Percentiles rank a stretch among this genome's conserved stretches.
Conservation (phyloP, 1,140 invertebrate genomes). For the Heterodera carotae region DNA sequence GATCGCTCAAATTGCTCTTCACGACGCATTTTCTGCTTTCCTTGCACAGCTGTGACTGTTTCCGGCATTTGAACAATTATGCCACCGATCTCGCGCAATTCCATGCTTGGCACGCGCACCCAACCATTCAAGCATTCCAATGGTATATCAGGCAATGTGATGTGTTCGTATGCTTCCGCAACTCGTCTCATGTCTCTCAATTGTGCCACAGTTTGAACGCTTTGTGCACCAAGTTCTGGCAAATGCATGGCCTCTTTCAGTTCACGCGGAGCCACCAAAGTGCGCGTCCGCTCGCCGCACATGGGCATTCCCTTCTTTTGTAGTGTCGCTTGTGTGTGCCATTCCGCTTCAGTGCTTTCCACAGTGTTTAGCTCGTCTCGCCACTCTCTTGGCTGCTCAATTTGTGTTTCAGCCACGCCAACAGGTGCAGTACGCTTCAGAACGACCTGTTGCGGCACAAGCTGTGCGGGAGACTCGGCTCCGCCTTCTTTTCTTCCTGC, state of each 20-base stretch:
- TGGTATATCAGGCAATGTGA: neutral
- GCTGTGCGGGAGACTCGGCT: too few species aligned
- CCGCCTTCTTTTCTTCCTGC: neutral
- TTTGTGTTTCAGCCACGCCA: neutral
- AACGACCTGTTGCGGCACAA: neutral
- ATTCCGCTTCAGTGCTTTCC: neutral
- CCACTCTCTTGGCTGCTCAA: neutral
- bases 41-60: neutral
- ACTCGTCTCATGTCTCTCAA: neutral
- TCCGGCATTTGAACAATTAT: conserved; percentile 17
- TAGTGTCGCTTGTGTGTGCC: neutral
- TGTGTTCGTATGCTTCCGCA: neutral
- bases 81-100: neutral
- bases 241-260: neutral
- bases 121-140: neutral
- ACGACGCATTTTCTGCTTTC: neutral
- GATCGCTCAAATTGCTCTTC: conserved; percentile 12
- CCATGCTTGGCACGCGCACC: neutral
- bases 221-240: conserved; percentile 4
- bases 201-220: neutral
- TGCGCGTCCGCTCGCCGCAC: neutral
- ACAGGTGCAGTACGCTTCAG: neutral
- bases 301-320: neutral
- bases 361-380: neutral
- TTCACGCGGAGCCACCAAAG: neutral